These are phyloP conservation scores for Euplexia lucipara DNA, from an alignment of 2,888 invertebrate species.

Conservation along the genomic window DNA sequence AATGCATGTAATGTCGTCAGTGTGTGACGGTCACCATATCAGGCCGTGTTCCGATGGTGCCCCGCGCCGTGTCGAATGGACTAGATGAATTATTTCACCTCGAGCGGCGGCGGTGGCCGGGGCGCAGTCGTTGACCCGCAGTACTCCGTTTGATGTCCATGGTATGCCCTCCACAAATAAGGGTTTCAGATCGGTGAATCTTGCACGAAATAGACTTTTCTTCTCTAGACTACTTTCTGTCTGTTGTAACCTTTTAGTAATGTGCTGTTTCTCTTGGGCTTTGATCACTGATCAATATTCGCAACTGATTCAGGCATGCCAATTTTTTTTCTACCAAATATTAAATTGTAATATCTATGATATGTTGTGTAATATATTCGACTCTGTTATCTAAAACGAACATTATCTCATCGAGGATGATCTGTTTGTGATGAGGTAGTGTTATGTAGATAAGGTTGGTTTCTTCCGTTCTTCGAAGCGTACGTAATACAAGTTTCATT, in stretches of 20 bases:
- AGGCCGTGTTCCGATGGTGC: constrained; percentile 49
- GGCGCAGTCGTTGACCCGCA: constrained; percentile 85
- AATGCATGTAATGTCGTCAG: constrained; percentile 58
- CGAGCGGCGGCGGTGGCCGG: constrained; percentile 68
- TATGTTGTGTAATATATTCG: constrained; percentile 44
- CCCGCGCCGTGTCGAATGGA: constrained; percentile 75
- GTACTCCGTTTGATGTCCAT: constrained; percentile 71
- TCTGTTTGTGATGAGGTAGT: constrained; percentile 74
- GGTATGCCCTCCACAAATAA: constrained; percentile 69
- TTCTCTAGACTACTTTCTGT: constrained; percentile 21
- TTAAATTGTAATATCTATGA: neutral
- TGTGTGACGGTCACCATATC: constrained; percentile 56
- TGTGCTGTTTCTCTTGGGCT: neutral
- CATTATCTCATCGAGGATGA: constrained; percentile 79
- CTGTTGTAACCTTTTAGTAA: neutral
- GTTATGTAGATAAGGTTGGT: constrained; percentile 75
- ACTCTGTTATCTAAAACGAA: constrained; percentile 77
- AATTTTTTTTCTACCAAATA: neutral
- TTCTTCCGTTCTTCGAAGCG: constrained; percentile 69
- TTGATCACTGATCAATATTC: neutral
- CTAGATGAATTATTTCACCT: constrained; percentile 81
- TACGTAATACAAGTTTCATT: constrained; percentile 18
- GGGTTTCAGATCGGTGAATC: constrained; percentile 54
- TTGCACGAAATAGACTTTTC: constrained; percentile 18
- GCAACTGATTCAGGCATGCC: neutral